Base-by-base conservation (phyloP, 2,797 vertebrate genomes). In the Enteromius trimaculatus region DNA sequence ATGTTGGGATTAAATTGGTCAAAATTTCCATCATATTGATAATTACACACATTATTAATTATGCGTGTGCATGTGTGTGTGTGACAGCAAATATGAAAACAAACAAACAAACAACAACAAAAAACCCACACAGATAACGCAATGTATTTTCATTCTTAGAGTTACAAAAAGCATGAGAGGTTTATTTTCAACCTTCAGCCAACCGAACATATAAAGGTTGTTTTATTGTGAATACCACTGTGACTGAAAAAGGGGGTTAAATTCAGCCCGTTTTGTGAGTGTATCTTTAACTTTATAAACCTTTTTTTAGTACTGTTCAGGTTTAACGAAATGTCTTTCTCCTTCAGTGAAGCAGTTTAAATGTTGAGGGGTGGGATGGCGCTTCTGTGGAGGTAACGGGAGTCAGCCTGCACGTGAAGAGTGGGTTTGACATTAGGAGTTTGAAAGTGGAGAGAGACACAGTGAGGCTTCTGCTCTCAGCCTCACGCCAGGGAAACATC, bases 301-400 rank as follows among this genome's bases (percentile, higher is more conserved):
- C 92, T 87, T 91, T 91, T 93, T 91, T 92, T 92, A 89, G 92
- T 88, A 85, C 72, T 29, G 29, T 47, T 31, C 17, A 62, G 26
- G 55, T 47, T 31, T 31, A 71, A 49, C 69, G 92, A 88, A 31
- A 90, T 89, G 90, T 89, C 92, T 91, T 92, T 92, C 92, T 91
- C 88, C 90, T 90, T 92, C 93, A 93, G 91, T 93, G 92, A 90
- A 91, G 90, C 90, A 90, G 91, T 58, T 92, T 93, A 93, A 93
- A 93, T 92, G 93, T 89, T 60, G 91, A 91, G 86, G 87, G 91
- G 92, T 93, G 93, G 92, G 92, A 92, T 53, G 92, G 89, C 92
- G 92, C 90, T 93, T 91, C 90, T 91, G 92, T 91, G 91, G 91
- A 90, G 83, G 71, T 31, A 70, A 62, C 64, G 49, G 23, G 49